Conservation (phyloP, 2,797 vertebrate genomes). For the Furcifer pardalis region DNA sequence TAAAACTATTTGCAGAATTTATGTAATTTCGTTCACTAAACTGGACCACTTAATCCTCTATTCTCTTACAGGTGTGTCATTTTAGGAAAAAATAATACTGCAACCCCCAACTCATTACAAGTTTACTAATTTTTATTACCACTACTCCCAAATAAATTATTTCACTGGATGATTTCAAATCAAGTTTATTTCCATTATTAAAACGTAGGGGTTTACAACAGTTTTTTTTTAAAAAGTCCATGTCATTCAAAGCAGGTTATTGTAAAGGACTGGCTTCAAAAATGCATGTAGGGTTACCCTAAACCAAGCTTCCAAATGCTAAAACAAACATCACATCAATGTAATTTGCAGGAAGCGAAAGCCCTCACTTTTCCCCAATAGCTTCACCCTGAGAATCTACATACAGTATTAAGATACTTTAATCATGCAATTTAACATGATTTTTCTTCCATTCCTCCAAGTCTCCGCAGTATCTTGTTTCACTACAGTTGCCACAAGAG, state of each 20-base stretch:
- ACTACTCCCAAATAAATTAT: not conserved
- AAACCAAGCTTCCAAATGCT: not conserved
- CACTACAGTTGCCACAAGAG: not conserved
- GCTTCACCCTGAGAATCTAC: not conserved
- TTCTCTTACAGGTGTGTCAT: not conserved
- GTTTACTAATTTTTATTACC: not conserved
- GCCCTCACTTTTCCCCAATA: no score
- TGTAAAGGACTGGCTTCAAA: not conserved
- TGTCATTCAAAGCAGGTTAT: not conserved
- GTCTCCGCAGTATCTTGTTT: not conserved
- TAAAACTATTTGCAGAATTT: not conserved
- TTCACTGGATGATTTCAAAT: not conserved
- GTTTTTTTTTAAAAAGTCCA: not conserved
- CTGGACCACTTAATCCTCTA: not conserved
- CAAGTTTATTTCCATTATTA: not conserved
- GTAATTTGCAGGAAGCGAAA: not conserved
- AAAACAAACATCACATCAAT: not conserved
- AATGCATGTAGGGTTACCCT: not conserved
- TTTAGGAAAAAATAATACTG: constrained; percentile 5
- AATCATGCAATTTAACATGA: not conserved
- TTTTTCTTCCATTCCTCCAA: not conserved
- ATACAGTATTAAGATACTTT: not conserved
- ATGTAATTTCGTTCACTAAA: not conserved
- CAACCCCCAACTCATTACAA: constrained; percentile 7
- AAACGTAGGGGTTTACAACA: no score